Percentiles rank a stretch among this genome's conserved stretches.
Conservation (phyloP, 2,113 vertebrate genomes). For the Bambusicola thoracicus region DNA sequence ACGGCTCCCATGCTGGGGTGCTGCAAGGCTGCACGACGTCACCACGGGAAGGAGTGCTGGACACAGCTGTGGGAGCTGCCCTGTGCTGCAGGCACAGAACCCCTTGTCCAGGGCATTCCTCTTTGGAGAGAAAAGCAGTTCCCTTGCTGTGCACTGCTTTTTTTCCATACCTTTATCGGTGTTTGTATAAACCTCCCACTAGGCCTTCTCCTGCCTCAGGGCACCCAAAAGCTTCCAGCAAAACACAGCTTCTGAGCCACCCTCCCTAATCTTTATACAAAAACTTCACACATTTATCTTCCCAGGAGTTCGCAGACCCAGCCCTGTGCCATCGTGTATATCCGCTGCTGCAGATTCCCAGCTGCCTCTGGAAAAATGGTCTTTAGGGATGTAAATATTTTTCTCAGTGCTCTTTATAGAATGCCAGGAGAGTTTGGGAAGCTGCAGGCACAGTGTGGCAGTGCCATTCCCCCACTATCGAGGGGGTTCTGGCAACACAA, state of each 20-base stretch:
- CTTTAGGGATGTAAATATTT: not conserved
- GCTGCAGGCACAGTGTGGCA: not conserved
- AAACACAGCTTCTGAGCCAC: not conserved
- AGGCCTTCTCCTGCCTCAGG: not conserved
- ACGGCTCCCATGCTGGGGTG: not conserved
- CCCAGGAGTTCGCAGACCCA: not conserved
- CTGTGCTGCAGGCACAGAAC: not conserved
- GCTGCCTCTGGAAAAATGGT: not conserved
- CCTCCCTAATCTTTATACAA: not conserved
- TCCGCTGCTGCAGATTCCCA: not conserved
- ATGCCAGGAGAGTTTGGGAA: not conserved
- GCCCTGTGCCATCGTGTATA: not conserved
- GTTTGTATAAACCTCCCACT: not conserved
- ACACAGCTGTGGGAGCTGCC: not conserved
- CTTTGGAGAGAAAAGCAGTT: not conserved
- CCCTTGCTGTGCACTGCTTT: not conserved
- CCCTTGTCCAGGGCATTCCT: not conserved
- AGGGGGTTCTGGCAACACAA: not conserved
- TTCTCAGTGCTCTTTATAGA: not conserved
- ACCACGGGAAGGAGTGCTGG: not conserved
- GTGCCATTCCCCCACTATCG: not conserved
- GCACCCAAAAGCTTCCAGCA: not conserved
- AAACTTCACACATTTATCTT: not conserved
- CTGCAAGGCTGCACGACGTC: not conserved
- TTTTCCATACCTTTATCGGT: not conserved